These are phyloP conservation scores for Pomacea canaliculata DNA, from an alignment of 2,888 invertebrate genomes.

Conservation along the genomic window DNA sequence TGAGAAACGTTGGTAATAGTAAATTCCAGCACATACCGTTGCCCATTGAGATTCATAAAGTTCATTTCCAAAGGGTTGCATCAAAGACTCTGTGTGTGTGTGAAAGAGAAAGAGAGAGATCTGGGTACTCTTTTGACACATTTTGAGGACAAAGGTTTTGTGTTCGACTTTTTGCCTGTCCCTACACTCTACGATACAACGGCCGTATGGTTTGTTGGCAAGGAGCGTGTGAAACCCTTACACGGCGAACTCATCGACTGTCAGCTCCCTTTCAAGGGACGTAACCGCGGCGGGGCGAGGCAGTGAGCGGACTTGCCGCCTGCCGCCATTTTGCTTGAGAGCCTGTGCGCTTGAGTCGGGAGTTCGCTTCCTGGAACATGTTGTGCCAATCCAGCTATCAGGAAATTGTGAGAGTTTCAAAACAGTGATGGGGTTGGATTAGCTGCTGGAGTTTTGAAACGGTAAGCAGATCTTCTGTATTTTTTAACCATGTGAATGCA, in stretches of 20 bases:
- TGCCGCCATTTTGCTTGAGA: slow-evolving; percentile 20
- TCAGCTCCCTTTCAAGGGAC: neutral
- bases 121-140: too few relatives aligned
- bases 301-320: slow-evolving; percentile 7
- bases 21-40: too few relatives aligned
- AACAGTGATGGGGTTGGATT: neutral
- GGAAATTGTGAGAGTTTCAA: neutral
- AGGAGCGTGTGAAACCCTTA: too few relatives aligned
- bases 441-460: neutral
- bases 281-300: slow-evolving; percentile 11
- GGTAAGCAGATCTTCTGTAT: neutral
- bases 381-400: neutral
- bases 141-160: too few relatives aligned
- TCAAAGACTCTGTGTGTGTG: too few relatives aligned
- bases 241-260: neutral
- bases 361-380: slow-evolving; percentile 4
- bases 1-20: too few relatives aligned
- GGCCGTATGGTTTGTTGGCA: too few relatives aligned
- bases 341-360: neutral
- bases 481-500: neutral
- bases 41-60: too few relatives aligned
- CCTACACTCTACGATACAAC: too few relatives aligned
- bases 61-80: too few relatives aligned
- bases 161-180: too few relatives aligned
- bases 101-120: too few relatives aligned